Base-by-base conservation (phyloP, 2,113 vertebrate species). In the Plestiodon gilberti region DNA sequence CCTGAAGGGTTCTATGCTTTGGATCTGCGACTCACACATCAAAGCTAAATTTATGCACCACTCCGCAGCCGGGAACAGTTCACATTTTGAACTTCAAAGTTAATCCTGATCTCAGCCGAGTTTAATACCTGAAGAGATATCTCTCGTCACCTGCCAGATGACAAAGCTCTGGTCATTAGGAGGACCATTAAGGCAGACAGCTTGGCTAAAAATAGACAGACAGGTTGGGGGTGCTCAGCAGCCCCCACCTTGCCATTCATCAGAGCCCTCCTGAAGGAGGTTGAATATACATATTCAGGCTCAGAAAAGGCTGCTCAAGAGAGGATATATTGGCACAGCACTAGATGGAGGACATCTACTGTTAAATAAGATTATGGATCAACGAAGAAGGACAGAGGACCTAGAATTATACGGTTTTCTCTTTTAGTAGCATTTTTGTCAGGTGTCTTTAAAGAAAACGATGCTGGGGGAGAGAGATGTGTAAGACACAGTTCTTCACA, bases 111-210 rank as follows among this genome's bases (percentile, higher is more conserved):
- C 43, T 80, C 4, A 81, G 20, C 3, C 43, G 14, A 55, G 65
- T 82, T 91, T 83, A 91, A 84, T 78, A 23, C 85, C 52, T 38
- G 55, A 80, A 89, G 59, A 83, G 23, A 17, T 38, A 30, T 6
- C 0, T 83, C 65, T 83, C 65, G 57, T 82, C 52, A 76, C 52
- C 0, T 85, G 70, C 22, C 85, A 83, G 40, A 13, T 52, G 43
- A 20, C 43, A 52, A 61, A 85, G 61, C 0, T 5, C 5, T 48
- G 0, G 78, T 61, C 70, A 79, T 3, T 57, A 85, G 43, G 87
- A 85, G 38, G 81, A 23, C n/a, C 22, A 80, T 35, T 0, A 84
- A 57, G 61, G 74, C 73, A 55, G 80, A 1, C 71, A 81, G 15
- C 2, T 25, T 0, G 70, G 75, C 82, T 88, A 89, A 90, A 90